Base-by-base conservation (phyloP, 1,140 invertebrate species). In the Drosophila gunungcola region DNA sequence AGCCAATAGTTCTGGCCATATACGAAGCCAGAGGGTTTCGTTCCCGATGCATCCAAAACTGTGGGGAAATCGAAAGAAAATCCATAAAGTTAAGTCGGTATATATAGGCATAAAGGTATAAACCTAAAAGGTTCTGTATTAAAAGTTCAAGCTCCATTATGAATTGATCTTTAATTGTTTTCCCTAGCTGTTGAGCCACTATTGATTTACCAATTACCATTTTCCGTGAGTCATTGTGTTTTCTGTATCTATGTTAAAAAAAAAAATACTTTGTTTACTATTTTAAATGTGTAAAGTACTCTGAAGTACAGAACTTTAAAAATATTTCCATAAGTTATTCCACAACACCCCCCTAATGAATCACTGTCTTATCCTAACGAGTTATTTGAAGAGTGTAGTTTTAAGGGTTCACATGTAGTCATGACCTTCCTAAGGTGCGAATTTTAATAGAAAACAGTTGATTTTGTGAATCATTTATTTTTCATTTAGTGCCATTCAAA, bases 1-100 rank as follows among this genome's bases (percentile, higher is more conserved):
- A 92, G 67, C 92, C 91, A 92, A 39, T 90, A 92, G 74, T 92
- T 92, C 27, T 92, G 89, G 27, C 92, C 92, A 48, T 86, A 92
- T 1, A 92, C 70, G 53, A 92, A 92, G 7, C 92, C 92, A 2
- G 92, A 81, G 0, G 89, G 80, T 29, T 91, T 88, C 2, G 79
- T 82, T 5, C 90, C 92, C 6, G 91, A 92, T 3, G 92, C 91
- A 64, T 92, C 92, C 6, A 92, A 73, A 9, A 91, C 92, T 92
- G 58, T 1, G 56, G 74, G 16, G 16, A 27, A 41, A 7, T 42
- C 36, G 16, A 4, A 3, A 27, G 16, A n/a, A 32, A 38, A 21
- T 38, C 21, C 13, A 36, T 51, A 7, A 7, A 7, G 9, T 34
- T 21, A 7, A 58, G 3, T 12, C 13, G 7, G 16, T 21, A 21